A percentile compares a stretch with the other conserved stretches of the same genome.
Evolutionary conservation across 2,797 vertebrate species (phyloP).

Genomic region (Bucorvus abyssinicus): DNA sequence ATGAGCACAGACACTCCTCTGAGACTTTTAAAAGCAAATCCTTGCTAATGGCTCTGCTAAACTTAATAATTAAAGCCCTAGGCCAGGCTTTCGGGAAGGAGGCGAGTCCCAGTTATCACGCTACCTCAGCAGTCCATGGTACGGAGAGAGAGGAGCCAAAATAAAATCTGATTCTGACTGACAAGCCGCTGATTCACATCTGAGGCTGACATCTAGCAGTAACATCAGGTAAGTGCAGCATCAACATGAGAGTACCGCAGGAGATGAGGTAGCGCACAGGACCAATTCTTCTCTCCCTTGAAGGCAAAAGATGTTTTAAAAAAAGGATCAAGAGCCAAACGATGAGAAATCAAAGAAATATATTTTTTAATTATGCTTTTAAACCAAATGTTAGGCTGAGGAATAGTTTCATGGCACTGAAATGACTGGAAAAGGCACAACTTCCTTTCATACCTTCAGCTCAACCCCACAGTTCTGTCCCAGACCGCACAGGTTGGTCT

Average conservation of each 20-base stretch:
- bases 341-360: neutral
- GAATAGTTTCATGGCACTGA: neutral
- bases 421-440: neutral
- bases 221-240: conserved; percentile 53
- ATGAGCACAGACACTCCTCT: neutral
- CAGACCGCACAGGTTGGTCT: neutral
- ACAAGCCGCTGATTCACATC: conserved; percentile 9
- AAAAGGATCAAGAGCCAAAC: neutral
- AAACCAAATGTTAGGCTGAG: neutral
- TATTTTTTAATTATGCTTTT: neutral
- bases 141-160: neutral
- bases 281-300: neutral
- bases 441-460: neutral
- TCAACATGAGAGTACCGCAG: neutral
- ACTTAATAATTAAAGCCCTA: neutral
- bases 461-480: neutral
- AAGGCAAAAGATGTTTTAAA: neutral
- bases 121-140: rapidly evolving
- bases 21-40: neutral
- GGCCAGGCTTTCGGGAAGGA: neutral
- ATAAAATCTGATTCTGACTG: conserved; percentile 1
- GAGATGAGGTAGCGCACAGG: neutral
- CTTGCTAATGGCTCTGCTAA: neutral
- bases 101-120: neutral
- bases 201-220: conserved; percentile 66